Base-by-base conservation (phyloP, 1,140 invertebrate species). In the Aphidius ervi region DNA sequence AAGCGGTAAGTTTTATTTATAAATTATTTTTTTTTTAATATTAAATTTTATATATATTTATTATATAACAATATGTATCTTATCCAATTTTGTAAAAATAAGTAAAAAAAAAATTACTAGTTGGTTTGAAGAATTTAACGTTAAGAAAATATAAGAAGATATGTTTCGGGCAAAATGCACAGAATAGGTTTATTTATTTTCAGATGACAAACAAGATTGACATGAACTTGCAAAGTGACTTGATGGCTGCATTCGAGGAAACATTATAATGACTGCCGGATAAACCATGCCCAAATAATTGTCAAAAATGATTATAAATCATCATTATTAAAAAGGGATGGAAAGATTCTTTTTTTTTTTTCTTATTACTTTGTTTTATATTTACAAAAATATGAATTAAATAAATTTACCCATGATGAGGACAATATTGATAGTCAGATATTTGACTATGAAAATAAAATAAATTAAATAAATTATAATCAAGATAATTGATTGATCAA, bases 171-270 rank as follows among this genome's bases (percentile, higher is more conserved):
- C 60, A 67, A 73, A 66, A 43, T 43, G 42, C 42, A 8, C 9
- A 73, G 67, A 70, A 70, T 70, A 58, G 67, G 55, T 72, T 64
- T 73, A 68, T 76, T 78, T 75, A 69, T 54, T 54, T 88, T 56
- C 86, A 97, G 94, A 88, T 94, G 90, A 93, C 93, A 57, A 90
- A 92, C 58, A 91, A 93, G 81, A 97, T 98, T 73, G 95, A 98
- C 78, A 96, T 98, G 94, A 98, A 97, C 81, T 88, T 93, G 85
- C 95, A 97, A 82, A 97, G 94, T 83, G 94, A 97, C 84, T 84
- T 97, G 74, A 96, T 98, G 93, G 93, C 94, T 72, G 93, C 92
- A 59, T 98, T 98, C 81, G 95, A 98, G 83, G 93, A 96, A 82
- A 93, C 91, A 48, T 86, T 94, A 84, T 93, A 91, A 84, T 81